Evolutionary conservation across 37 sponge, comb jelly and placozoan genomes (phyloP).

Genomic region (Beroe forskalii): DNA sequence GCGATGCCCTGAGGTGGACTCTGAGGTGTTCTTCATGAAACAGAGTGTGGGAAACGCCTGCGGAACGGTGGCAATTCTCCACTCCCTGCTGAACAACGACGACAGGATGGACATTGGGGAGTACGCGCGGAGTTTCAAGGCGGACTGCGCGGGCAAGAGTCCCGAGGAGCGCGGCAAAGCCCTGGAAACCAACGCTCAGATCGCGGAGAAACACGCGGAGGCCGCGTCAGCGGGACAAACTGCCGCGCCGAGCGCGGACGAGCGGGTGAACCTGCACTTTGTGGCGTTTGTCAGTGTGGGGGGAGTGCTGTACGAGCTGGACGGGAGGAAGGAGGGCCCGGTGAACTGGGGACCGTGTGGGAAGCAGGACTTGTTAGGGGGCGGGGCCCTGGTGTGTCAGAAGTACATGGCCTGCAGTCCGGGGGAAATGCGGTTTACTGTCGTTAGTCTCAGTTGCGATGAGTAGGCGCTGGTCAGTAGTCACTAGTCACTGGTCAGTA

Average conservation of each 20-base stretch:
- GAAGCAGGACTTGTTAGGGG: slow-evolving; percentile 55
- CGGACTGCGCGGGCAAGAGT: background rate
- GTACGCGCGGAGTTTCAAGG: background rate
- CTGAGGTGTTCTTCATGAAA: slow-evolving; percentile 86
- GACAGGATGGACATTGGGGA: slow-evolving; percentile 73
- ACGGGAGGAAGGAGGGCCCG: slow-evolving; percentile 65
- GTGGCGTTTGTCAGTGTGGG: slow-evolving; percentile 83
- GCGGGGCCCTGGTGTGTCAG: slow-evolving; percentile 84
- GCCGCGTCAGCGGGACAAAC: background rate
- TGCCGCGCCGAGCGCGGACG: slow-evolving; percentile 80
- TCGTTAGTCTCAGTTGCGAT: slow-evolving; percentile 90
- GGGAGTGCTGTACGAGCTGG: slow-evolving; percentile 88
- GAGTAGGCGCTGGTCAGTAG: too few species aligned
- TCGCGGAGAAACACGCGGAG: background rate
- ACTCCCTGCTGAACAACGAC: slow-evolving; percentile 81
- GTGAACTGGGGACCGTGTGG: background rate
- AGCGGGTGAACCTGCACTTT: slow-evolving; percentile 86
- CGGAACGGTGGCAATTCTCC: slow-evolving; percentile 93
- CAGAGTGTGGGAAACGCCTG: slow-evolving; percentile 97
- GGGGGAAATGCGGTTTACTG: slow-evolving; percentile 81
- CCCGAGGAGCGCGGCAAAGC: background rate
- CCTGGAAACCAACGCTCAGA: background rate
- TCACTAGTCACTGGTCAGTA: too few species aligned
- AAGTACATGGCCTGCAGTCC: slow-evolving; percentile 89
- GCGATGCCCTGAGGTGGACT: slow-evolving; percentile 66